Conservation (phyloP, 2,113 vertebrate genomes). For the Nerophis lumbriciformis region DNA sequence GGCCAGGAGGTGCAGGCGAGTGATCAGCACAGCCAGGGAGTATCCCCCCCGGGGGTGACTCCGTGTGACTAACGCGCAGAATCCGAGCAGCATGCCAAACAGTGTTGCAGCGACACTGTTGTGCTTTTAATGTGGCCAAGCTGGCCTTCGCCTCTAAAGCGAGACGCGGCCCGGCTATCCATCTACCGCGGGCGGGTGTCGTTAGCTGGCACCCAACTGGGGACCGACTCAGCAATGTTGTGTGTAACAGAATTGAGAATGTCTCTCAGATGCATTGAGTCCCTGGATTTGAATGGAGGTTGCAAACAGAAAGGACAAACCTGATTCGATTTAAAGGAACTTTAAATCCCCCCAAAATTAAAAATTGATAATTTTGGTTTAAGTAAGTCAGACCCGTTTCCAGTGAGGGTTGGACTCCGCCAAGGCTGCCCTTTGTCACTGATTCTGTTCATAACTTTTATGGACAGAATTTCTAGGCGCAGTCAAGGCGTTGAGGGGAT, state of each 20-base stretch:
- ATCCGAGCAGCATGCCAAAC: slow-evolving; percentile 67
- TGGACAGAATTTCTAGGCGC: too few species aligned
- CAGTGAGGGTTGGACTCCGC: too few species aligned
- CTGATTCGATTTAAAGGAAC: too few species aligned
- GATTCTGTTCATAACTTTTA: too few species aligned
- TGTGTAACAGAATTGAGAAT: not conserved
- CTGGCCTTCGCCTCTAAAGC: slow-evolving; percentile 59
- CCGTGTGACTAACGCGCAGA: slow-evolving; percentile 59
- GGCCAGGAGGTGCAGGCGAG: slow-evolving; percentile 58
- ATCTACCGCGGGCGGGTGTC: slow-evolving; percentile 52
- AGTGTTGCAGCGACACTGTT: slow-evolving; percentile 43
- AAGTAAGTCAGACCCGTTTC: too few species aligned
- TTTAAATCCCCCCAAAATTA: too few species aligned
- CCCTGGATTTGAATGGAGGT: too few species aligned
- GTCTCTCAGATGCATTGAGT: too few species aligned
- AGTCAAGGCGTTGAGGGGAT: too few species aligned
- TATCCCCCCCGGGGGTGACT: slow-evolving; percentile 60
- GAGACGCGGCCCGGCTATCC: slow-evolving; percentile 49
- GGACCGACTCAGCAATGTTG: slow-evolving; percentile 57
- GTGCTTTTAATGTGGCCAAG: slow-evolving; percentile 57
- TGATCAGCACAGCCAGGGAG: slow-evolving; percentile 68
- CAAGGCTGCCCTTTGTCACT: too few species aligned
- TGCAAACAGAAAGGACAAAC: too few species aligned
- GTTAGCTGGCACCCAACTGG: slow-evolving; percentile 58
- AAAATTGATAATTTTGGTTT: too few species aligned